Base-by-base conservation (phyloP, 2,888 invertebrate genomes). In the Alloplasta piceator region DNA sequence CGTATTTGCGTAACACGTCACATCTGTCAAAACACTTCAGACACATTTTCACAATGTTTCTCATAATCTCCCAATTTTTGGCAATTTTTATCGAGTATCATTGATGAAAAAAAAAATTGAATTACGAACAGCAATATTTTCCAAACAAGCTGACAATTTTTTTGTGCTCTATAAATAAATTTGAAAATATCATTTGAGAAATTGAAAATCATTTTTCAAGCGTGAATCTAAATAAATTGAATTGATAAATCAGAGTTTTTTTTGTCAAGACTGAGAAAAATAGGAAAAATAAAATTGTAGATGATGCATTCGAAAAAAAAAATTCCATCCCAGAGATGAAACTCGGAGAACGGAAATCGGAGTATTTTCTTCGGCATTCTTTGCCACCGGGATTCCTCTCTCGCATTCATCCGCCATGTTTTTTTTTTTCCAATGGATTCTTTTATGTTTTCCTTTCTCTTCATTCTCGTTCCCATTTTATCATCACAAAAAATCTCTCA, bases 1-100 rank as follows among this genome's bases (percentile, higher is more conserved):
- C 75, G 39, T 55, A 38, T 64, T 64, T 36, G 64, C 58, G n/a
- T 9, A 41, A 60, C 5, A 9, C 12, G 12, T 72, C 52, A 60
- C 78, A 78, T 60, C 72, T 72, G 78, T 72, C 41, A 46, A 78
- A 72, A 60, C 60, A 72, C 72, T 71, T 36, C 50, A 78, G 9
- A 71, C 39, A 14, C 43, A 43, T 61, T 61, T 60, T 12, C 14
- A 66, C 16, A 10, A n/a, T 50, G 3, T 50, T n/a, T 5, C 50
- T 50, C 50, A 6, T 12, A 6, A 4, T 14, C 12, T 52, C 16
- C 4, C n/a, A 6, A 52, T 26, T 6, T 52, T 14, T 14, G 14
- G 12, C 4, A 52, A 52, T 6, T 52, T 14, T 52, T 12, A 68
- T 56, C 43, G 26, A 43, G 41, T 10, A 14, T 68, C 26, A 55